These are phyloP conservation scores for Chaetodon trifascialis DNA, from an alignment of 2,113 vertebrate species.

Conservation along the genomic window DNA sequence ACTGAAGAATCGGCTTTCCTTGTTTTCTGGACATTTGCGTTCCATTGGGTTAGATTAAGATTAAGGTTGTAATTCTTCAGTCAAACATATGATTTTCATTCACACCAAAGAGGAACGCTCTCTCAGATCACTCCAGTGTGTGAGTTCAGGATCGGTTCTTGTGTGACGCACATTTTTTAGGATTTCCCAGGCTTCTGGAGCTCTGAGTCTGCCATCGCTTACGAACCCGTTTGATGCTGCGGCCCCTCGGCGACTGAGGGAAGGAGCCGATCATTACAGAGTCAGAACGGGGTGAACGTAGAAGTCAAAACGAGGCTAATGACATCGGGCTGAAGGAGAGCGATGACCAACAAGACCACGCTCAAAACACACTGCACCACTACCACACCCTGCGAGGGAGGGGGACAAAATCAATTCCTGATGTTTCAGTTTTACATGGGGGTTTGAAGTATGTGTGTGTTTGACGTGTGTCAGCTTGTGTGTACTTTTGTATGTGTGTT, in stretches of 20 bases:
- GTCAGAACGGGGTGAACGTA: background rate
- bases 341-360: slow-evolving; percentile 30
- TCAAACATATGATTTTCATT: too few relatives aligned
- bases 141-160: background rate
- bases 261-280: background rate
- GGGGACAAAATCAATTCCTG: slow-evolving; percentile 7
- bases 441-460: background rate
- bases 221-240: background rate
- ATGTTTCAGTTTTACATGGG: background rate
- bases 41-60: too few relatives aligned
- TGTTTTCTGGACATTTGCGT: too few relatives aligned
- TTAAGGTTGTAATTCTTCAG: too few relatives aligned
- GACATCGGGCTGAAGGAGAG: background rate
- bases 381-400: slow-evolving; percentile 7
- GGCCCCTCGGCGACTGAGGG: background rate
- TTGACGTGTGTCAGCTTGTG: background rate
- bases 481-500: slow-evolving; percentile 4
- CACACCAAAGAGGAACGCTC: too few relatives aligned
- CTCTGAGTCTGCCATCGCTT: background rate
- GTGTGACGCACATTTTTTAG: background rate
- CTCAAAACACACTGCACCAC: background rate
- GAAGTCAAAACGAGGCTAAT: slow-evolving; percentile 26
- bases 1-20: too few relatives aligned
- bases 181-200: background rate
- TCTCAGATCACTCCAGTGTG: background rate